Conservation (phyloP, 1,140 invertebrate genomes). For the Drosophila repleta region DNA sequence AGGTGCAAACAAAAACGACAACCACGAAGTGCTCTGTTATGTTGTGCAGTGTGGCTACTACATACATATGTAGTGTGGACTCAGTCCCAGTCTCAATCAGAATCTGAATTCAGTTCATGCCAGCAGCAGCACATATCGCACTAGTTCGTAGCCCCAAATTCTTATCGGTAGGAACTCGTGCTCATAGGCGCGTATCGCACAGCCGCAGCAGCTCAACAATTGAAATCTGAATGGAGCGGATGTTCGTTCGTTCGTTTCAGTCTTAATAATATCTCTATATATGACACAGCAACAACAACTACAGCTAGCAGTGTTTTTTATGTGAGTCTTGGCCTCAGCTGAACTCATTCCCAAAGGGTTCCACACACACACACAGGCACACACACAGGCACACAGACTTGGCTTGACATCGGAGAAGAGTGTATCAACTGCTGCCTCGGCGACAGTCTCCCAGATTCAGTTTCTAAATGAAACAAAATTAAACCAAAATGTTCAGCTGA, state of each 20-base stretch:
- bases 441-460: conserved; percentile 54
- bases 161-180: conserved; percentile 78
- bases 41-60: background rate
- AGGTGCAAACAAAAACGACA: conserved; percentile 70
- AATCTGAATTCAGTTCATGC: conserved; percentile 22
- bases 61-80: background rate
- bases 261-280: conserved; percentile 17
- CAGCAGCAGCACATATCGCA: conserved; percentile 29
- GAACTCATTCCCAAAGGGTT: conserved; percentile 76
- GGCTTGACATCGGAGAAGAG: conserved; percentile 12
- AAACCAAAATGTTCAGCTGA: conserved; percentile 29
- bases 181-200: conserved; percentile 68
- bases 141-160: conserved; percentile 80
- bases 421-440: conserved; percentile 49
- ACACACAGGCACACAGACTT: conserved; percentile 18
- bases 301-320: conserved; percentile 19
- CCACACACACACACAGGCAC: conserved; percentile 19
- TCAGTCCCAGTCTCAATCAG: background rate
- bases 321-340: conserved; percentile 65
- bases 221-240: conserved; percentile 79
- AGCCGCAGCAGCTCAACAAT: conserved; percentile 33
- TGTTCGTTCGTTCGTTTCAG: conserved; percentile 57
- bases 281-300: background rate
- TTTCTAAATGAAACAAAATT: conserved; percentile 41
- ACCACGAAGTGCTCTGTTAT: background rate